These are phyloP conservation scores for Nothoprocta perdicaria DNA, from an alignment of 2,113 vertebrate species.

Conservation along the genomic window DNA sequence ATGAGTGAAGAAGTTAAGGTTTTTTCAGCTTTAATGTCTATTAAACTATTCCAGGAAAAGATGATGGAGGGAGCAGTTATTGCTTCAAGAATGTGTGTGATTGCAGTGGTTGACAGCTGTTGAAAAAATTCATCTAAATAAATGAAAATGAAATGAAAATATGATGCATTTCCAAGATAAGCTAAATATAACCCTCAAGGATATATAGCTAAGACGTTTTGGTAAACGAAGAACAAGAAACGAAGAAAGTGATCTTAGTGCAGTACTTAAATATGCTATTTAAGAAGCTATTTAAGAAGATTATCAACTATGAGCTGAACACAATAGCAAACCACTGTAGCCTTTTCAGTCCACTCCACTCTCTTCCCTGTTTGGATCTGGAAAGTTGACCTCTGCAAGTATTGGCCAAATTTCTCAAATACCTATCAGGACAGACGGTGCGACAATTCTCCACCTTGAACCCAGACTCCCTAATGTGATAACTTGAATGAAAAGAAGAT, in stretches of 20 bases:
- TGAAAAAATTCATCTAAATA: slow-evolving; percentile 31
- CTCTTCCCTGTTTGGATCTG: not conserved
- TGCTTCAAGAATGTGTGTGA: not conserved
- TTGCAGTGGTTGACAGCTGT: not conserved
- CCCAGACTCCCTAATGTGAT: slow-evolving; percentile 60
- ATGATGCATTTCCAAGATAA: not conserved
- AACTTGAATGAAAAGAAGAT: slow-evolving; percentile 61
- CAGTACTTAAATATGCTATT: not conserved
- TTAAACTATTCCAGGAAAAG: not conserved
- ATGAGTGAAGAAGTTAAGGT: not conserved
- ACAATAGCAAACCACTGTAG: not conserved
- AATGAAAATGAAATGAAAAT: not conserved
- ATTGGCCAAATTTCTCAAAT: not conserved
- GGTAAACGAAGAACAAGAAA: not conserved
- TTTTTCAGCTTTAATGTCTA: not conserved
- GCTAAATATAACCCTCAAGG: not conserved
- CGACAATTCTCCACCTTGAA: not conserved
- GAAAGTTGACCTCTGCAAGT: not conserved
- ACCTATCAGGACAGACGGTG: not conserved
- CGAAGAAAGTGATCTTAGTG: not conserved
- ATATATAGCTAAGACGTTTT: not conserved
- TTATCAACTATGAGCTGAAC: not conserved
- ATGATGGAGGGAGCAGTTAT: not conserved
- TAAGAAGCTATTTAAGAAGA: not conserved
- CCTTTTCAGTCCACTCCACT: not conserved